Base-by-base conservation (phyloP, 2,888 invertebrate species). In the Nesidiocoris tenuis region DNA sequence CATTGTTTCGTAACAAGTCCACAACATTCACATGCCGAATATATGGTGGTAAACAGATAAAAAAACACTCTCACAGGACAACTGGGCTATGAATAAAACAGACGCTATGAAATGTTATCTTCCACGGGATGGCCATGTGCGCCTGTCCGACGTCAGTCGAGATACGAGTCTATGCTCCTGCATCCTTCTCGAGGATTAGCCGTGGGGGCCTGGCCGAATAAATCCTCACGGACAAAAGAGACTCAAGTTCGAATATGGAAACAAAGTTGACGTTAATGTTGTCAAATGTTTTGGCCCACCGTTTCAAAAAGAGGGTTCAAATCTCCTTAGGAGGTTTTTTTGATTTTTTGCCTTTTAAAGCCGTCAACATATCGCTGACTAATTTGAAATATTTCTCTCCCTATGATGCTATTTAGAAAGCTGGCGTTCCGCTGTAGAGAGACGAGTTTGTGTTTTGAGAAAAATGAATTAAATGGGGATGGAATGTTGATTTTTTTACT, bases 241-340 rank as follows among this genome's bases (percentile, higher is more conserved):
- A 39, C 25, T 54, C 18, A 61, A 39, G 72, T 22, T 72, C 56
- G 72, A 72, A 72, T 72, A 72, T 72, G 63, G 61, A 72, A 72
- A 72, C 72, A 72, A 61, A 72, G 72, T 72, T 72, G 72, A 72
- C 72, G 72, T 72, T 72, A 72, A 72, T 72, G 72, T 72, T 63
- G 63, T 72, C 72, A 72, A 72, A 72, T 72, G 72, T 19, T 22
- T 56, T 56, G 19, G 21, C 56, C 59, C 39, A 9, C 17, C 5
- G 3, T 17, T 59, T 16, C 7, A 16, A 59, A 5, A n/a, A 59
- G 18, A 59, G 59, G 59, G 18, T 59, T 59, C 59, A 59, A 59
- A 59, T 59, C 59, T 59, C n/a, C 59, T 59, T 59, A 59, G 59
- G 59, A n/a, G 5, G 17, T 59, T n/a, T n/a, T 59, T 17, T n/a